A percentile compares a stretch with the other conserved stretches of the same genome.
phyloP scores from a whole-genome alignment of 2,113 vertebrate species.

The Abramis brama region DNA sequence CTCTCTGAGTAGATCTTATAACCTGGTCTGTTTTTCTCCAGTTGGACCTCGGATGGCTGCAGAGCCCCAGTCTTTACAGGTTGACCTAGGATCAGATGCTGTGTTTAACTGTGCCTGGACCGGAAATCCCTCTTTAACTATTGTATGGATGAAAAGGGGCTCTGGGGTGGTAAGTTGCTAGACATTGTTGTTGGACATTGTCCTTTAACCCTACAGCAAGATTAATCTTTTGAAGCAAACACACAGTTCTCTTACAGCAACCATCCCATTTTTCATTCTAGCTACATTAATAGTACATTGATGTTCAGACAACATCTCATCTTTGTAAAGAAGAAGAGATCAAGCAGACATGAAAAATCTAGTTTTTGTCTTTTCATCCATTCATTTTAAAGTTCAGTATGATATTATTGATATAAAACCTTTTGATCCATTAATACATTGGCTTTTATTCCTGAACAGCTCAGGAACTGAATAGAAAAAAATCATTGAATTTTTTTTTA shows the following conservation, averaged over 20 bases:
- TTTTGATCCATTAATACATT: constrained; percentile 11
- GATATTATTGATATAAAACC: not conserved
- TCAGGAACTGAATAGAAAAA: not conserved
- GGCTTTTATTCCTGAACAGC: not conserved
- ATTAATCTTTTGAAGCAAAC: not conserved
- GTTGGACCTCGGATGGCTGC: constrained; percentile 94
- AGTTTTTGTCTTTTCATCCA: not conserved
- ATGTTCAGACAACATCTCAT: not conserved
- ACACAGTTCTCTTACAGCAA: not conserved
- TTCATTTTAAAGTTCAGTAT: not conserved
- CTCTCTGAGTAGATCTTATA: constrained; percentile 27
- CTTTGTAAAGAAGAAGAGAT: constrained; percentile 13
- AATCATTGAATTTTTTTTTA: not conserved
- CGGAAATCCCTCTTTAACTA: constrained; percentile 95
- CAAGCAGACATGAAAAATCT: not conserved
- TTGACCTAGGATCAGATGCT: constrained; percentile 92
- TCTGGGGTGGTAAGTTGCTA: constrained; percentile 89
- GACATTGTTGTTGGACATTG: not conserved
- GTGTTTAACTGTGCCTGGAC: constrained; percentile 97
- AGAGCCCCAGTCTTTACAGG: constrained; percentile 93
- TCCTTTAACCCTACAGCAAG: not conserved
- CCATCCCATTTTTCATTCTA: not conserved
- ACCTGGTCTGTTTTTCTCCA: constrained; percentile 61
- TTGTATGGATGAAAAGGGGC: constrained; percentile 99
- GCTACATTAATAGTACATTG: not conserved